A percentile compares a stretch with the other conserved stretches of the same genome.
Conservation (phyloP, 2,113 vertebrate genomes). For the Myodes glareolus region DNA sequence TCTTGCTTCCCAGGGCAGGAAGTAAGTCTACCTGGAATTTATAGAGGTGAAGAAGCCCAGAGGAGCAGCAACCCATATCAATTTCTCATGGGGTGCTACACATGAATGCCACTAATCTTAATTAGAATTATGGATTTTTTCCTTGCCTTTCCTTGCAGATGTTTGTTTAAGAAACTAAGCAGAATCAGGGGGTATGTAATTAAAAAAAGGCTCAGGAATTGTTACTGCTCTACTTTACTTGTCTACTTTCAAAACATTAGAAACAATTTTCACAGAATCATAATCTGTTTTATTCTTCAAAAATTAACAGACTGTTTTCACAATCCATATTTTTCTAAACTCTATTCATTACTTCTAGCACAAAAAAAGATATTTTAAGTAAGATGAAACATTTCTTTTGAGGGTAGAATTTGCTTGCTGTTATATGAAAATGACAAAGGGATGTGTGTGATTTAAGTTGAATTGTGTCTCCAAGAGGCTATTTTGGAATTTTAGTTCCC, state of each 20-base stretch:
- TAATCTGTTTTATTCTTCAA: neutral
- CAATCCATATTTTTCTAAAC: neutral
- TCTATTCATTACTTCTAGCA: neutral
- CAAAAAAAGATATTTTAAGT: neutral
- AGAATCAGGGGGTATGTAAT: neutral
- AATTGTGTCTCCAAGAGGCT: neutral
- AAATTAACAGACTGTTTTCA: neutral
- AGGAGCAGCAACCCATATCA: neutral
- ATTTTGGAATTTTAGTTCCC: neutral
- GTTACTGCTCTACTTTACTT: constrained; percentile 30
- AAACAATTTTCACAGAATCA: neutral
- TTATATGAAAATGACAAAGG: neutral
- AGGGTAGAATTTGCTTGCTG: neutral
- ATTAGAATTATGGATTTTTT: constrained; percentile 11
- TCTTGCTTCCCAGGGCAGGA: constrained; percentile 56
- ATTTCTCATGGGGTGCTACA: neutral
- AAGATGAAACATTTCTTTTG: neutral
- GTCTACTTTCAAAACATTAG: neutral
- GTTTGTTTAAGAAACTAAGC: constrained; percentile 16
- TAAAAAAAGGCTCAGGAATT: neutral
- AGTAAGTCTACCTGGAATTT: constrained; percentile 46
- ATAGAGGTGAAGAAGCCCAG: neutral
- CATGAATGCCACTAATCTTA: neutral
- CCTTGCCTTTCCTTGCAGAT: neutral
- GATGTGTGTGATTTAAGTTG: accelerated